Evolutionary conservation across 2,113 vertebrate species (phyloP).

Genomic region (Anolis carolinensis): DNA sequence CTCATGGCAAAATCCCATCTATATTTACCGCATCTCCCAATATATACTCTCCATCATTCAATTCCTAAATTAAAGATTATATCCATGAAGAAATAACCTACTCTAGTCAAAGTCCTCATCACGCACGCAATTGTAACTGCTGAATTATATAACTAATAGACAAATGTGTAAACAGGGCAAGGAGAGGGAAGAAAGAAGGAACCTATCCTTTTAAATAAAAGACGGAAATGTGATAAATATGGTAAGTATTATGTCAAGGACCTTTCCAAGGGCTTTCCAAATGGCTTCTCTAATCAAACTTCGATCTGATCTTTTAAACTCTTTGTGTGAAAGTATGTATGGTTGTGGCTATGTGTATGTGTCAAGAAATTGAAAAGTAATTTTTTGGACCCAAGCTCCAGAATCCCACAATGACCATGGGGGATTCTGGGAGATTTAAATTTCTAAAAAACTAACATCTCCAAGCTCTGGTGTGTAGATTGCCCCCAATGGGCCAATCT

Average conservation of each 20-base stretch:
- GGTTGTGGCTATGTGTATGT: constrained; percentile 34
- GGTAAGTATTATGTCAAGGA: constrained; percentile 74
- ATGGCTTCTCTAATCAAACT: constrained; percentile 69
- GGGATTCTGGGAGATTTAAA: no score
- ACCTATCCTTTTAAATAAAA: constrained; percentile 82
- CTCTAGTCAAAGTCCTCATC: not conserved
- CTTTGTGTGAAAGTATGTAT: constrained; percentile 41
- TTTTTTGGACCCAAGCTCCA: no score
- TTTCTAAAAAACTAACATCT: no score
- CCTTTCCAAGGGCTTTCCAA: constrained; percentile 66
- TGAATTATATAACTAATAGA: constrained; percentile 77
- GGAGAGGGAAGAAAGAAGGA: constrained; percentile 83
- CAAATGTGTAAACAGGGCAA: constrained; percentile 80
- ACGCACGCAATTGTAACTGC: constrained; percentile 35
- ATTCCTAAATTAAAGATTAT: not conserved
- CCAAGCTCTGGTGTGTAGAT: constrained; percentile 28
- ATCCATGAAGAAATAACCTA: constrained; percentile 21
- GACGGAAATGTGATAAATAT: constrained; percentile 80
- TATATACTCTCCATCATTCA: not conserved
- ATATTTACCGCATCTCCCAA: not conserved
- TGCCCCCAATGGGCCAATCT: constrained; percentile 60
- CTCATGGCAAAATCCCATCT: not conserved
- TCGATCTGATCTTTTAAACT: constrained; percentile 69
- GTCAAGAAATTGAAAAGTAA: not conserved
- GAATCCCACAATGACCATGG: no score